Percentiles rank a stretch among this genome's conserved stretches.
These are phyloP conservation scores for Podarcis siculus DNA, from an alignment of 2,797 vertebrate genomes.

Conservation along the genomic window DNA sequence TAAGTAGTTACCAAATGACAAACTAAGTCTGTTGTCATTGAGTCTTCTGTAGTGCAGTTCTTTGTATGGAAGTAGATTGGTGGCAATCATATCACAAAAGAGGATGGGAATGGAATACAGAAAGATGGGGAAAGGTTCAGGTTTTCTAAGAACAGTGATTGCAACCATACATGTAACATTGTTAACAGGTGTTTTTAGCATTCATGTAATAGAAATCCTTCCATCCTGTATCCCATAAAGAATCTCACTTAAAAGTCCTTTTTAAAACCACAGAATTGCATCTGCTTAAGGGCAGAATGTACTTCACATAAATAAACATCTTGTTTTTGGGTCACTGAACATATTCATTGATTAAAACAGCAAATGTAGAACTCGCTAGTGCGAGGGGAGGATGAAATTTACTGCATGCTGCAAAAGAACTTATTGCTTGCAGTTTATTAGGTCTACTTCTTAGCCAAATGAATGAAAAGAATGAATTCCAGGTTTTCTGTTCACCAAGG, in stretches of 20 bases:
- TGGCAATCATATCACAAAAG: neutral
- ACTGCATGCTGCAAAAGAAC: neutral
- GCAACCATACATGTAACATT: neutral
- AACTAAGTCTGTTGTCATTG: neutral
- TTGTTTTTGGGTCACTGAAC: neutral
- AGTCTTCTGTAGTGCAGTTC: neutral
- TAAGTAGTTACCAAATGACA: neutral
- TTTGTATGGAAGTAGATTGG: neutral
- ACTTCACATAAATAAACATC: slow-evolving; percentile 34
- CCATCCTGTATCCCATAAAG: neutral
- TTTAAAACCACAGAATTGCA: slow-evolving; percentile 25
- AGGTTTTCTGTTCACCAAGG: neutral
- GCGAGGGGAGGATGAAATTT: neutral
- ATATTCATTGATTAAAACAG: neutral
- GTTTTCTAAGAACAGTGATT: neutral
- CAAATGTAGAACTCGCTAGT: neutral
- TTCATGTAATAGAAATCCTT: neutral
- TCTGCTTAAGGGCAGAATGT: slow-evolving; percentile 18
- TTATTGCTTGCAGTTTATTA: neutral
- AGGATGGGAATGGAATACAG: neutral
- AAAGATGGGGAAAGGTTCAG: neutral
- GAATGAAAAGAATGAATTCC: neutral
- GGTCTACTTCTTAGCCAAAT: neutral
- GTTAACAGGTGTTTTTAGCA: neutral
- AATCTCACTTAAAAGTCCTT: neutral